A percentile compares a stretch with the other conserved stretches of the same genome.
These are phyloP conservation scores for Clostera curtula DNA, from an alignment of 2,888 invertebrate genomes.

Conservation along the genomic window DNA sequence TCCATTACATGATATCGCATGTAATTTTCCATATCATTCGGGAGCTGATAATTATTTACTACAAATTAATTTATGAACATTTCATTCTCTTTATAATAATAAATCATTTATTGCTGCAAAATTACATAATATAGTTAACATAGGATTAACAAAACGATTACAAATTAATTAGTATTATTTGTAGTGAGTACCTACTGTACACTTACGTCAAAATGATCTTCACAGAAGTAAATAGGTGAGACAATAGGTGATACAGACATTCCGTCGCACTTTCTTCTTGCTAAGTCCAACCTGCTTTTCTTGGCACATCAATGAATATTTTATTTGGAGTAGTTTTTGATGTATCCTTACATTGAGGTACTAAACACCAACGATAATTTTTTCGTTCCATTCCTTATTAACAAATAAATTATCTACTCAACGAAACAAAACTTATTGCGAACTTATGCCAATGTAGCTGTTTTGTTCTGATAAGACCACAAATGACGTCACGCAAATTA, in stretches of 20 bases:
- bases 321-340: slow-evolving; percentile 1
- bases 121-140: not conserved
- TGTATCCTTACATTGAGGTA: slow-evolving; percentile 5
- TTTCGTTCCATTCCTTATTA: slow-evolving; percentile 3
- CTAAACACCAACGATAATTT: slow-evolving; percentile 3
- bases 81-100: too few species aligned
- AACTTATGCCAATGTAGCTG: too few species aligned
- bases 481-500: too few species aligned
- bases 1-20: slow-evolving; percentile 1
- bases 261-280: slow-evolving; percentile 1
- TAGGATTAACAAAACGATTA: not conserved
- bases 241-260: slow-evolving; percentile 1
- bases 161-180: not conserved
- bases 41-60: not conserved
- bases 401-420: too few species aligned
- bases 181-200: not conserved
- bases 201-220: slow-evolving; percentile 10
- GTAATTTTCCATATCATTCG: slow-evolving; percentile 2
- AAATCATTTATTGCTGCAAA: too few species aligned
- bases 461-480: too few species aligned
- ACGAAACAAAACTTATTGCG: too few species aligned
- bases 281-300: slow-evolving; percentile 4
- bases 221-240: slow-evolving; percentile 5
- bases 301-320: slow-evolving; percentile 3
- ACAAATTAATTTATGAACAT: too few species aligned